Percentiles rank a stretch among this genome's conserved stretches.
phyloP scores from a whole-genome alignment of 2,797 vertebrate species.

The Peromyscus attwateri region DNA sequence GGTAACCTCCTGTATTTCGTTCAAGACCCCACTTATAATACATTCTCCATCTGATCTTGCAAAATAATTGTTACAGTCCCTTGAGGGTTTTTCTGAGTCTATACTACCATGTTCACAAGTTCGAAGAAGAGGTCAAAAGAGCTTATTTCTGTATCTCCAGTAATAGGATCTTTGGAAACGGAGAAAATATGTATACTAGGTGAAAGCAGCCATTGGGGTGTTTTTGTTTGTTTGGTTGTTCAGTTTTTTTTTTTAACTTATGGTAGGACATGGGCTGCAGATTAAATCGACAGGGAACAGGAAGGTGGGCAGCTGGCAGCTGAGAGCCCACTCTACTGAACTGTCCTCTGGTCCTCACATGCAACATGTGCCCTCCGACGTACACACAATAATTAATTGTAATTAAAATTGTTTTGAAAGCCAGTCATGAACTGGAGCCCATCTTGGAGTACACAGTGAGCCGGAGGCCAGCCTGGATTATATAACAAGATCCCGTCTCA shows the following conservation, averaged over 20 bases:
- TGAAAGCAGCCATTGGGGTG: background rate
- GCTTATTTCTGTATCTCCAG: background rate
- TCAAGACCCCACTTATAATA: background rate
- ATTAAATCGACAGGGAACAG: background rate
- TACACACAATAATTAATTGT: background rate
- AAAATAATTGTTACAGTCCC: background rate
- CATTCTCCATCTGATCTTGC: background rate
- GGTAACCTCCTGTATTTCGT: background rate
- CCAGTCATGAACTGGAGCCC: background rate
- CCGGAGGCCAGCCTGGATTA: too few species aligned
- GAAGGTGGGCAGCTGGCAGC: background rate
- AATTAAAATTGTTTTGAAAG: background rate
- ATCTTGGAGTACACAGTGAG: background rate
- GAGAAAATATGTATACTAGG: background rate
- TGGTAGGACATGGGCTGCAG: background rate
- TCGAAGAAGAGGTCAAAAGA: background rate
- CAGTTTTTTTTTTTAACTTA: background rate
- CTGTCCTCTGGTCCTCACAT: background rate
- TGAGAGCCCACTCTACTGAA: background rate
- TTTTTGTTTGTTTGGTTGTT: background rate
- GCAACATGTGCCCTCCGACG: background rate
- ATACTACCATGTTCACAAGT: background rate
- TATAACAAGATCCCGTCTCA: background rate
- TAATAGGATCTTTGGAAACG: background rate
- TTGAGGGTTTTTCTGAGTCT: conserved; percentile 33